phyloP scores from a whole-genome alignment of 2,888 invertebrate genomes.

The Xanthorhoe designata region DNA sequence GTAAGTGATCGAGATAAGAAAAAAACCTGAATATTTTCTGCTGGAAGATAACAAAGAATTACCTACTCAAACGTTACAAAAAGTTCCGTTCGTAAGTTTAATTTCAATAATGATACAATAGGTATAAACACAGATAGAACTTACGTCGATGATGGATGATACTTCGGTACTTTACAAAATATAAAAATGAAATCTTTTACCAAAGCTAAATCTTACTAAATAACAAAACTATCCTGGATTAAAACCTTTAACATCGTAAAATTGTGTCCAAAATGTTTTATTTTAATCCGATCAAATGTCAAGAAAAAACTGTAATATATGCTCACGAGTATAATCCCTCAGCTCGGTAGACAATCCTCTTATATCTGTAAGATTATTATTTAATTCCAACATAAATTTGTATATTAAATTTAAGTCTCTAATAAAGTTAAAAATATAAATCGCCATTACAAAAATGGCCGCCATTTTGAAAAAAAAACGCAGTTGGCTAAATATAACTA shows the following conservation, averaged over 20 bases:
- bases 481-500: too few species aligned
- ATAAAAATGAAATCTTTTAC: too few species aligned
- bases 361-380: background rate
- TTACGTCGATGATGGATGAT: too few species aligned
- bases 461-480: too few species aligned
- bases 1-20: conserved; percentile 21
- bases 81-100: too few species aligned
- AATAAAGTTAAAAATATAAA: too few species aligned
- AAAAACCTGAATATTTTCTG: background rate
- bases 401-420: too few species aligned
- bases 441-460: too few species aligned
- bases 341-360: background rate
- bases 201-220: background rate
- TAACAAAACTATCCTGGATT: background rate
- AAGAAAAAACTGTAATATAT: background rate
- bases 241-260: background rate
- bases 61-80: too few species aligned
- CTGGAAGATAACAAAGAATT: background rate
- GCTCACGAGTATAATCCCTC: background rate
- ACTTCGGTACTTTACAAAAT: too few species aligned
- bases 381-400: too few species aligned
- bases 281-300: background rate
- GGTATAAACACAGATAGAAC: too few species aligned
- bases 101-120: background rate
- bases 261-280: background rate